These are phyloP conservation scores for Moxostoma hubbsi DNA, from an alignment of 2,797 vertebrate species.

Conservation along the genomic window DNA sequence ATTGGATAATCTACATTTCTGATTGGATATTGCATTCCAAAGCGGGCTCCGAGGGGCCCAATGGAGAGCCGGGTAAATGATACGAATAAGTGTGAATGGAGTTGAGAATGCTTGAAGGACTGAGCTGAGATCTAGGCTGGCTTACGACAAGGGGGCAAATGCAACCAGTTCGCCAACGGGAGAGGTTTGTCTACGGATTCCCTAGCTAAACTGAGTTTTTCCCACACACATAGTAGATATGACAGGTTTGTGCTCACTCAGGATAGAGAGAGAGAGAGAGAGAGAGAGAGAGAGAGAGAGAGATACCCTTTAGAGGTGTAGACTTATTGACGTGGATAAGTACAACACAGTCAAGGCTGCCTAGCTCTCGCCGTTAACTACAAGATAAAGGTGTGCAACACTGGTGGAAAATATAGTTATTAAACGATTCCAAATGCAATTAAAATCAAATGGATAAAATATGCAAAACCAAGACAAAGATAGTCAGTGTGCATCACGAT, in stretches of 20 bases:
- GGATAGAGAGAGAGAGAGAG: slow-evolving; percentile 2
- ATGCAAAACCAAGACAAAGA: neutral
- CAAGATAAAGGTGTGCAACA: slow-evolving; percentile 14
- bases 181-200: neutral
- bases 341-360: neutral
- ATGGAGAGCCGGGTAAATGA: slow-evolving; percentile 67
- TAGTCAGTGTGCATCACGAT: neutral
- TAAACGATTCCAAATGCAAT: neutral
- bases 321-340: neutral
- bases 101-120: slow-evolving; percentile 45
- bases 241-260: slow-evolving; percentile 13
- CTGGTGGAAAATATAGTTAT: neutral
- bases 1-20: slow-evolving; percentile 72
- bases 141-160: slow-evolving; percentile 61
- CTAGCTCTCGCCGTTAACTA: neutral
- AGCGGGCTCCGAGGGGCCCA: slow-evolving; percentile 63
- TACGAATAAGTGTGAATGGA: slow-evolving; percentile 40
- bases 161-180: slow-evolving; percentile 52
- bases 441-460: neutral
- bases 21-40: slow-evolving; percentile 58
- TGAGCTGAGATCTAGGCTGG: slow-evolving; percentile 58
- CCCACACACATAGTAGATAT: slow-evolving; percentile 10
- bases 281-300: too few species aligned
- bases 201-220: neutral
- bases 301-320: neutral